Evolutionary conservation across 2,113 vertebrate species (phyloP), one percentile per base, ranked within the genome.

Genomic region (Chascanopsetta lugubris): DNA sequence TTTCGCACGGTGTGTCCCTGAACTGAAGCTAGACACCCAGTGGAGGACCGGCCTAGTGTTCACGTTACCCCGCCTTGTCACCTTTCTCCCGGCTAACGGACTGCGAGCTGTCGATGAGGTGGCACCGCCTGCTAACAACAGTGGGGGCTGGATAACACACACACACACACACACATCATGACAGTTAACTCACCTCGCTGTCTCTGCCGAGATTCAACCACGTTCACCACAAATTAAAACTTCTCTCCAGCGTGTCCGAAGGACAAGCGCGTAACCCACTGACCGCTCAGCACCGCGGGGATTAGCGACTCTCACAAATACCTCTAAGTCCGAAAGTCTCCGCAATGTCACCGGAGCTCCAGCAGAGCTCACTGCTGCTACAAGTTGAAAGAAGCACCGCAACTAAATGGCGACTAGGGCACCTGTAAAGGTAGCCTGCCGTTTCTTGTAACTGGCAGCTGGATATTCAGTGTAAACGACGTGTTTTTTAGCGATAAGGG

Each of bases 41-140:
- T 2, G 5, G 5, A 61, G 46, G 34, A 5, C 5, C 61, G 57
- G 29, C 42, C 36, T n/a, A 42, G 50, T n/a, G n/a, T n/a, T 10
- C 17, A 27, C 2, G 17, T 21, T 42, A 64, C 22, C 51, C 55
- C 47, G 36, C 30, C 63, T 15, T 10, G 24, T 34, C 36, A 54
- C 50, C 32, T 69, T 46, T 4, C 22, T 2, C 63, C 29, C 4
- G 53, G 83, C 71, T 60, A 79, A 32, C 50, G 25, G 58, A 45
- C 1, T 53, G 36, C 57, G 43, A 56, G 63, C 75, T 56, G 73
- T 69, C 74, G 87, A 63, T 88, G 85, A 91, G 75, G 85, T 89
- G 90, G 86, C 88, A 91, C 88, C n/a, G 83, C 90, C 82, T 89
- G 85, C 65, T 48, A 42, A 36, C 42, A 42, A 36, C 42, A 67